Evolutionary conservation across 2,888 invertebrate species (phyloP).

Genomic region (Mythimna albipuncta): DNA sequence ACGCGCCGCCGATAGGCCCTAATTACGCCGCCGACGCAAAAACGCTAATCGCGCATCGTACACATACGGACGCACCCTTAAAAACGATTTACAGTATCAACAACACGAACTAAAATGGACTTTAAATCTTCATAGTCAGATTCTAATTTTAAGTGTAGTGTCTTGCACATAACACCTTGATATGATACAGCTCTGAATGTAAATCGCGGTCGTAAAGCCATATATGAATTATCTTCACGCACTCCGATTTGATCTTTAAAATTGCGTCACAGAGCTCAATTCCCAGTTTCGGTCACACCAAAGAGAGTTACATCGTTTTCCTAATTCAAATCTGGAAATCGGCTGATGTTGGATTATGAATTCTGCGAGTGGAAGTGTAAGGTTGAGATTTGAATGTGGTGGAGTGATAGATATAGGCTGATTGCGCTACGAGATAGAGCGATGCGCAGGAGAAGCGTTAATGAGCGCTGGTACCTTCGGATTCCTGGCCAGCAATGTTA

Average conservation of each 20-base stretch:
- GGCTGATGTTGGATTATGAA: slow-evolving; percentile 15
- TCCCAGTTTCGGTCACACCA: slow-evolving; percentile 3
- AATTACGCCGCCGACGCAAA: slow-evolving; percentile 88
- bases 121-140: slow-evolving; percentile 3
- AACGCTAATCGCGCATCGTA: slow-evolving; percentile 89
- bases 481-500: slow-evolving; percentile 85
- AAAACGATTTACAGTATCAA: slow-evolving; percentile 55
- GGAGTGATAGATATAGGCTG: slow-evolving; percentile 64
- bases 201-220: slow-evolving; percentile 55
- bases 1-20: slow-evolving; percentile 89
- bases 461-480: slow-evolving; percentile 86
- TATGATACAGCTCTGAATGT: slow-evolving; percentile 32
- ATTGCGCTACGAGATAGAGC: slow-evolving; percentile 65
- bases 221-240: slow-evolving; percentile 30
- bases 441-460: slow-evolving; percentile 85
- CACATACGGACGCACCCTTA: slow-evolving; percentile 64
- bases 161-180: slow-evolving; percentile 47
- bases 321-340: slow-evolving; percentile 43
- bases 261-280: slow-evolving; percentile 16
- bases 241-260: slow-evolving; percentile 32
- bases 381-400: slow-evolving; percentile 40
- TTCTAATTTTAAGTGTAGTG: slow-evolving; percentile 19
- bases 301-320: slow-evolving; percentile 57
- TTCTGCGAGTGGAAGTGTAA: background rate
- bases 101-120: slow-evolving; percentile 40